A percentile compares a stretch with the other conserved stretches of the same genome.
phyloP scores from a whole-genome alignment of 1,140 invertebrate species.

The Subanguina moxae region DNA sequence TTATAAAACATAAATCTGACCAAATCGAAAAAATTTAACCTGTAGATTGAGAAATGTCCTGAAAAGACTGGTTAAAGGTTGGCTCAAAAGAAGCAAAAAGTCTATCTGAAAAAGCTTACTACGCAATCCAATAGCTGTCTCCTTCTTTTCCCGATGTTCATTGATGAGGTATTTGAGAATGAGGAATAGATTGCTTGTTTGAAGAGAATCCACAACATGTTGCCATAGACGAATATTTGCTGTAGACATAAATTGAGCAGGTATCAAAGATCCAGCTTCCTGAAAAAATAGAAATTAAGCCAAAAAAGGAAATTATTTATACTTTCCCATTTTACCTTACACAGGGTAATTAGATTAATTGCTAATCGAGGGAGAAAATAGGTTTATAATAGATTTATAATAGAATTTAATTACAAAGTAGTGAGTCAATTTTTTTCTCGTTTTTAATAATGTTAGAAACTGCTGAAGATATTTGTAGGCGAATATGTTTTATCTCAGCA shows the following conservation, averaged over 20 bases:
- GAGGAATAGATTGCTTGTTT: slow-evolving; percentile 17
- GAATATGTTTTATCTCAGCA: slow-evolving; percentile 37
- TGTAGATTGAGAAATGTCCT: slow-evolving; percentile 32
- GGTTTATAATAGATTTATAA: not conserved
- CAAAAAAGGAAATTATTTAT: no score
- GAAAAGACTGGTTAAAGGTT: no score
- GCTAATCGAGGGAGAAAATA: not conserved
- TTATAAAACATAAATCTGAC: slow-evolving; percentile 18
- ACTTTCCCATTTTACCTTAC: not conserved
- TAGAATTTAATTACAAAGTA: slow-evolving; percentile 7
- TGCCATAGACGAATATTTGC: slow-evolving; percentile 21
- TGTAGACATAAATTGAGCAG: not conserved
- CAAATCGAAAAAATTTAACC: slow-evolving; percentile 27
- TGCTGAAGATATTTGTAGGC: slow-evolving; percentile 34
- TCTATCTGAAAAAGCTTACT: not conserved
- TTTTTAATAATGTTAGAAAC: slow-evolving; percentile 36
- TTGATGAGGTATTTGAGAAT: slow-evolving; percentile 37
- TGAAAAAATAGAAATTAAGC: no score
- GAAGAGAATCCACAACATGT: slow-evolving; percentile 17
- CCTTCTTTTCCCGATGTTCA: slow-evolving; percentile 36
- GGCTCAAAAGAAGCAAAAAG: no score
- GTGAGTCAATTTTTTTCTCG: slow-evolving; percentile 33
- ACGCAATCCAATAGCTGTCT: slow-evolving; percentile 24
- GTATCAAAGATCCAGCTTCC: no score
- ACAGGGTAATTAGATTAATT: not conserved